Percentiles rank a stretch among this genome's conserved stretches.
Conservation (phyloP, 1,140 invertebrate genomes). For the Ericerus pela region DNA sequence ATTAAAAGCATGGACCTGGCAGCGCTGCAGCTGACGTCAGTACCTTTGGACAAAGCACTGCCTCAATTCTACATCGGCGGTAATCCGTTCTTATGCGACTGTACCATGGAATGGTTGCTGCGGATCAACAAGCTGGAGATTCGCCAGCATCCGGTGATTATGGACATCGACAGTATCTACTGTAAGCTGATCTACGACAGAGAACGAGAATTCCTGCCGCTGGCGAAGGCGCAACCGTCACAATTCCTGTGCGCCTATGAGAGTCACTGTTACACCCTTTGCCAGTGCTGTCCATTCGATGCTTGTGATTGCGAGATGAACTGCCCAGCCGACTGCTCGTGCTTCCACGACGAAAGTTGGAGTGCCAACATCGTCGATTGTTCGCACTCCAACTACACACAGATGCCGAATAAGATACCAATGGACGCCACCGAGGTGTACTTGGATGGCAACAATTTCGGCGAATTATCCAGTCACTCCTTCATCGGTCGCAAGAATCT, state of each 20-base stretch:
- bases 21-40: slow-evolving; percentile 53
- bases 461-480: slow-evolving; percentile 69
- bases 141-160: slow-evolving; percentile 70
- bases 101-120: slow-evolving; percentile 77
- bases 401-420: slow-evolving; percentile 71
- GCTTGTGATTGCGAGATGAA: slow-evolving; percentile 92
- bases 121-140: slow-evolving; percentile 52
- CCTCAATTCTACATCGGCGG: slow-evolving; percentile 77
- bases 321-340: slow-evolving; percentile 82
- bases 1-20: slow-evolving; percentile 66
- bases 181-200: slow-evolving; percentile 76
- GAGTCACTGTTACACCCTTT: slow-evolving; percentile 80
- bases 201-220: slow-evolving; percentile 59
- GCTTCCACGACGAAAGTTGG: slow-evolving; percentile 88
- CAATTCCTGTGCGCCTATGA: slow-evolving; percentile 86
- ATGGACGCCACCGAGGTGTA: slow-evolving; percentile 91
- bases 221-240: slow-evolving; percentile 66
- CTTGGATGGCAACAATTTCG: slow-evolving; percentile 77
- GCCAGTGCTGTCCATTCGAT: slow-evolving; percentile 88
- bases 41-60: slow-evolving; percentile 46
- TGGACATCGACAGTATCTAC: slow-evolving; percentile 80
- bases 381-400: slow-evolving; percentile 57
- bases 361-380: slow-evolving; percentile 85
- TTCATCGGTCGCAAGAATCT: slow-evolving; percentile 82
- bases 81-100: slow-evolving; percentile 76